phyloP scores from a whole-genome alignment of 2,113 vertebrate genomes.

The Ellobius talpinus region DNA sequence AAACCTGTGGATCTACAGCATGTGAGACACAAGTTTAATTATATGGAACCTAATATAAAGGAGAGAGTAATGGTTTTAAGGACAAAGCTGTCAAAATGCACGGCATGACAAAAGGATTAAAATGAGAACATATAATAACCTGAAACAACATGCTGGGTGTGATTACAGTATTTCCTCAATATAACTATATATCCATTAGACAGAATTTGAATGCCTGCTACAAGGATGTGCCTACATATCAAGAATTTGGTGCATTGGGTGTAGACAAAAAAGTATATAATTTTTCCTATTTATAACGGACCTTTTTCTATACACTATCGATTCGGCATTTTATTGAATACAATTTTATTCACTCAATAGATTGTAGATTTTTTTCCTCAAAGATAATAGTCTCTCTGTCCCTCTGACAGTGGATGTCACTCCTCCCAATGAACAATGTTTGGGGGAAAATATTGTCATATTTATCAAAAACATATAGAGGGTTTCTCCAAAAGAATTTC shows the following conservation, averaged over 20 bases:
- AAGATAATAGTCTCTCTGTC: not conserved
- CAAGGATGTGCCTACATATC: no score
- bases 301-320: fast-evolving
- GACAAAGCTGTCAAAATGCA: not conserved
- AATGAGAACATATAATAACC: not conserved
- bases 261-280: no score
- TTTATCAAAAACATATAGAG: not conserved
- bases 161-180: not conserved
- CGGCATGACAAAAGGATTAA: not conserved
- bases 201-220: not conserved
- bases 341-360: not conserved
- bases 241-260: not conserved
- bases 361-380: not conserved
- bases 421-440: not conserved
- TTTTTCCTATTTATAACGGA: not conserved
- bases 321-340: not conserved
- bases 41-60: not conserved
- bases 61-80: not conserved
- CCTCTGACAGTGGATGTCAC: not conserved
- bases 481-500: not conserved
- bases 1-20: not conserved
- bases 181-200: not conserved
- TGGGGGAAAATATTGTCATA: not conserved
- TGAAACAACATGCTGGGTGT: not conserved
- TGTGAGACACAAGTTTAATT: not conserved